Evolutionary conservation across 2,888 invertebrate species (phyloP), one percentile per base, ranked within the genome.

Genomic region (Apodemia zela): DNA sequence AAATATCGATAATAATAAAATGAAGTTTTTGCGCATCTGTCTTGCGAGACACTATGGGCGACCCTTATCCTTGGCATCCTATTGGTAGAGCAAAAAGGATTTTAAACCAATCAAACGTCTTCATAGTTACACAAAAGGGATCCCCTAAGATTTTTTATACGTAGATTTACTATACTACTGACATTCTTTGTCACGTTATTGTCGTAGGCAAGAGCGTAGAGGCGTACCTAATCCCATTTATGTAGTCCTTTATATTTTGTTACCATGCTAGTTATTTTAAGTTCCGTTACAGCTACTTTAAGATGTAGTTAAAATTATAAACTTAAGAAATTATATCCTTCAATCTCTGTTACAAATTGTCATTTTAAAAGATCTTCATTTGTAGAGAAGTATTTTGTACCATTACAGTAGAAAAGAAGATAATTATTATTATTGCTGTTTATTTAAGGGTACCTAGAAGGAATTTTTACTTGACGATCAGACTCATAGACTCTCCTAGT

Each of bases 101-200:
- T 63, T 73, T 73, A 65, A 68, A 77, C 88, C 88, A 88, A 88
- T 88, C 70, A 72, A 72, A 73, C 45, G 72, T 67, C 72, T 73
- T 69, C 63, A 66, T 67, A 67, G 64, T 65, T 59, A 65, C 65
- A 79, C 76, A 84, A 84, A 76, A 74, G 75, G 68, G 71, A 72
- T 75, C 79, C 84, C 83, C 79, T 75, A 74, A 77, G 71, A 70
- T 71, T 72, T 68, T 11, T 35, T 38, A 11, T 38, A 38, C 38
- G 11, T 38, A 38, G 38, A 38, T 38, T 38, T 11, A 58, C 33
- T 58, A 25, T 6, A 58, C 29, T 21, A 11, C 58, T 33, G 33
- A 25, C 10, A n/a, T 58, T 29, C 29, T 33, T 35, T 33, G 29
- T 33, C 58, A 33, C 17, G 15, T 58, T 13, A 33, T n/a, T 58